phyloP scores from a whole-genome alignment of 1,140 invertebrate genomes.

The Nephotettix cincticeps region DNA sequence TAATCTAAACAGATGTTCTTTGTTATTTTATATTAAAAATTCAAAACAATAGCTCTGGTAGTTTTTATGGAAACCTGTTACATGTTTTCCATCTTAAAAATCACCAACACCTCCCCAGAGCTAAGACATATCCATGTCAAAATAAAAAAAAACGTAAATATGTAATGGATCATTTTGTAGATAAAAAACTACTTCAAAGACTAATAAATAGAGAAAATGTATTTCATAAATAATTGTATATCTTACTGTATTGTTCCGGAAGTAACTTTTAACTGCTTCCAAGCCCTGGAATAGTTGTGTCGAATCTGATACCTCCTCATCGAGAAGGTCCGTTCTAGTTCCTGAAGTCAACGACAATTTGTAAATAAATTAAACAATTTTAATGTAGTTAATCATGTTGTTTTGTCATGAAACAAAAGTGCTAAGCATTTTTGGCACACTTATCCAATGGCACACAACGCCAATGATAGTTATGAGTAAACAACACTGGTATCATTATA shows the following conservation, averaged over 20 bases:
- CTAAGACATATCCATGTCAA: too few relatives aligned
- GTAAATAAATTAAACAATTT: too few relatives aligned
- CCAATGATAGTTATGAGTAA: too few relatives aligned
- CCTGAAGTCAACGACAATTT: too few relatives aligned
- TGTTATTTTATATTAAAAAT: background rate
- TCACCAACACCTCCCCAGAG: too few relatives aligned
- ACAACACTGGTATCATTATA: too few relatives aligned
- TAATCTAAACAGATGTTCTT: background rate
- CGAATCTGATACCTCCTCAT: background rate
- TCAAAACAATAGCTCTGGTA: background rate
- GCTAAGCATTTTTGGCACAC: too few relatives aligned
- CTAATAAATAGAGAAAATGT: background rate
- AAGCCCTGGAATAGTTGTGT: background rate
- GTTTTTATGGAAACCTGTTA: too few relatives aligned
- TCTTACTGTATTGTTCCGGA: background rate
- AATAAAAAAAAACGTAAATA: background rate
- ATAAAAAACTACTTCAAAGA: background rate
- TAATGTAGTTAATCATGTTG: too few relatives aligned
- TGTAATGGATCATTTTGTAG: background rate
- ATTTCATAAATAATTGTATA: background rate
- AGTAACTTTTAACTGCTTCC: background rate
- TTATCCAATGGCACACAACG: too few relatives aligned
- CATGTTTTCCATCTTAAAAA: too few relatives aligned
- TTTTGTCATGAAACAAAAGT: too few relatives aligned
- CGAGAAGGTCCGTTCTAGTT: background rate